Percentiles rank a stretch among this genome's conserved stretches.
Evolutionary conservation across 2,113 vertebrate genomes (phyloP).

Genomic region (Antigone vipio): DNA sequence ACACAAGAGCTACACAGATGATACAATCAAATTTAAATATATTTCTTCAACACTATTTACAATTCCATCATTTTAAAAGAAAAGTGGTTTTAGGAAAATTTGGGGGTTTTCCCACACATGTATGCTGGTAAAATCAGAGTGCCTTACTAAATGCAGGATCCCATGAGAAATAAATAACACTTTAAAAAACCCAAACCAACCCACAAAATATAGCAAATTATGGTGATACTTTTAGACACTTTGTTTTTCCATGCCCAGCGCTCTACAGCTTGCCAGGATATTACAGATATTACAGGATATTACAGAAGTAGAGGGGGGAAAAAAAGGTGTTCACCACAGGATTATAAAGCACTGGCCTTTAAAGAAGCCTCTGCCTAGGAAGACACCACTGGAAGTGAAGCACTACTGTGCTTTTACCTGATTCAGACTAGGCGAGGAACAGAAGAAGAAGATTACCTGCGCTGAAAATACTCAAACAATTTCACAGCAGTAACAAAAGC

Average conservation of each 20-base stretch:
- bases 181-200: neutral
- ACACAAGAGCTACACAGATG: neutral
- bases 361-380: neutral
- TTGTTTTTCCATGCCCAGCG: neutral
- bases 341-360: neutral
- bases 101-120: neutral
- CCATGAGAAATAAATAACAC: rapidly evolving
- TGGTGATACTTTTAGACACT: neutral
- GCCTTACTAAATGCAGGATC: neutral
- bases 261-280: neutral
- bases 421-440: neutral
- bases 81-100: neutral
- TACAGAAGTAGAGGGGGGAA: neutral
- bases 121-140: neutral
- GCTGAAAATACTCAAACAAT: neutral
- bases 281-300: neutral
- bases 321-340: neutral
- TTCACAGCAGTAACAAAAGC: neutral
- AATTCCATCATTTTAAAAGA: neutral
- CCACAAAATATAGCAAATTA: neutral
- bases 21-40: neutral
- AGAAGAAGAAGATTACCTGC: neutral
- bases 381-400: neutral
- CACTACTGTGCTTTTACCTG: neutral
- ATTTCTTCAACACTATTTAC: neutral